Evolutionary conservation across 2,888 invertebrate species (phyloP), one percentile per base, ranked within the genome.

Genomic region (Volucella zonaria): DNA sequence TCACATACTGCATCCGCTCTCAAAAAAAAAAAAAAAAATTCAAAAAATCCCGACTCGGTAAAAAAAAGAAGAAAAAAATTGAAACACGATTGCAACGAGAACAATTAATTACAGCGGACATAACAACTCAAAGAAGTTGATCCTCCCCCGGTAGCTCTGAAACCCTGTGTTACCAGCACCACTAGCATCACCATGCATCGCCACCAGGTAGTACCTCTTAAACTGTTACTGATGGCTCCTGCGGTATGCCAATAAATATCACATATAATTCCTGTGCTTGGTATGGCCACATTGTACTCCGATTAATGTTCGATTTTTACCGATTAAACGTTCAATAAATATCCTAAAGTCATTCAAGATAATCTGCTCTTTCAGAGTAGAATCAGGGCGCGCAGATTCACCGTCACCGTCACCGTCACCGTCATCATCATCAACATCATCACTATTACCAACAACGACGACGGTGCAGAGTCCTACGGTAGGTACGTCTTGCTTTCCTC

Each of bases 341-440:
- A 85, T 85, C 85, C 80, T 81, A 73, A 85, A 85, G 85, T 85
- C 85, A 85, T 85, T 56, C 61, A 56, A 81, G 85, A 85, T 85
- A 85, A 85, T 85, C 85, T 85, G 61, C 56, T 64, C 47, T 52
- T 78, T 42, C 58, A 74, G 59, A 51, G 79, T 68, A 56, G 47
- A 75, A 75, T 74, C 79, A 64, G 79, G 58, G 80, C 62, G 71
- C 66, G 61, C 78, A 68, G 62, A 74, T 83, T 64, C 78, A 47
- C 58, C 78, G 74, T 58, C 82, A 59, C 59, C 82, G 76, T 82
- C 81, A 61, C 59, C 82, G 76, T 82, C 81, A 61, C 67, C 86
- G 67, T 74, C 74, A 80, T 38, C 80, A 85, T 67, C 66, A 31
- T 31, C 31, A 31, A 31, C 31, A 31, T 31, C 31, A 31, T 31